phyloP scores from a whole-genome alignment of 2,888 invertebrate genomes.

The Megamerina dolium region DNA sequence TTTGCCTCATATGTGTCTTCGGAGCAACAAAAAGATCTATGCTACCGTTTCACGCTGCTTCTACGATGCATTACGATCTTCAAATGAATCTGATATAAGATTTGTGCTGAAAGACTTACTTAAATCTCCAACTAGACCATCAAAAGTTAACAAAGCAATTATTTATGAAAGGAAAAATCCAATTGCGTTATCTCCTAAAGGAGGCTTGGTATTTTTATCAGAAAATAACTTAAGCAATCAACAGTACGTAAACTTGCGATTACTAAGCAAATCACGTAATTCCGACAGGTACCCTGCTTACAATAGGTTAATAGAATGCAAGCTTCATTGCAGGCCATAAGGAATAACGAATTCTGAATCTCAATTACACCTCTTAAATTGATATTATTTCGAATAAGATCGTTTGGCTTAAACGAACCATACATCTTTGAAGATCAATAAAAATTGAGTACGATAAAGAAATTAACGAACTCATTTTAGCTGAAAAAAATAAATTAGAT shows the following conservation, averaged over 20 bases:
- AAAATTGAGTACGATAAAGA: no score
- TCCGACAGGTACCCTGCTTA: neutral
- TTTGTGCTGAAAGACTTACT: neutral
- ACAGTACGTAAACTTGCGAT: neutral
- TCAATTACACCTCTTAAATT: no score
- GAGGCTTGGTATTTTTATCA: neutral
- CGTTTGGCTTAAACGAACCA: no score
- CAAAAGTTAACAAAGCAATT: neutral
- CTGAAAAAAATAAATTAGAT: no score
- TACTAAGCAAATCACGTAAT: neutral
- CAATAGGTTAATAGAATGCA: neutral
- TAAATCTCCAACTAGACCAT: neutral
- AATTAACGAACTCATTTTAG: no score
- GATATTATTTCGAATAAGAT: no score
- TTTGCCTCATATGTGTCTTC: slow-evolving; percentile 2
- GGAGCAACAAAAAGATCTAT: slow-evolving; percentile 5
- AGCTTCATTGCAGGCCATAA: neutral
- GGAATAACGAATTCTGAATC: neutral
- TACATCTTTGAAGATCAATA: no score
- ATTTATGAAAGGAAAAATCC: neutral
- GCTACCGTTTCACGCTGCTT: slow-evolving; percentile 4
- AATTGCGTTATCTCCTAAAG: neutral
- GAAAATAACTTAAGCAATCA: slow-evolving; percentile 1
- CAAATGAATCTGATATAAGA: no score
- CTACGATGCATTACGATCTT: no score